Conservation (phyloP, 2,888 invertebrate species). For the Nomada ruficornis region DNA sequence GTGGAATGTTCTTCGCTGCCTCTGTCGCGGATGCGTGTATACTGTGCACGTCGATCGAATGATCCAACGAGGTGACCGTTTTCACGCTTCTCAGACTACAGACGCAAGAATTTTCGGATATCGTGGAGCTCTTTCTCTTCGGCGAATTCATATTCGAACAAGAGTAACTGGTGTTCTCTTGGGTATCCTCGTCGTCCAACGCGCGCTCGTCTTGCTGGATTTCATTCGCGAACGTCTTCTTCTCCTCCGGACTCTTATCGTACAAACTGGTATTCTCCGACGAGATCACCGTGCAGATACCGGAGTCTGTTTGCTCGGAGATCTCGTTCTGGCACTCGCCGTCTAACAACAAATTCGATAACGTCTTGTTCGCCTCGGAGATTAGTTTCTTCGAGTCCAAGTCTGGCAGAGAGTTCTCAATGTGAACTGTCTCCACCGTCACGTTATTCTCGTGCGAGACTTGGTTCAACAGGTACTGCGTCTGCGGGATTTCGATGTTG, state of each 20-base stretch:
- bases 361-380: constrained; percentile 82
- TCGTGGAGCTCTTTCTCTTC: constrained; percentile 71
- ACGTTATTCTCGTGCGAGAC: constrained; percentile 80
- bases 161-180: constrained; percentile 81
- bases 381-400: constrained; percentile 82
- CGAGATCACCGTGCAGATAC: constrained; percentile 87
- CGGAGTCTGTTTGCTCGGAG: constrained; percentile 88
- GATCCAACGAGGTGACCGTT: constrained; percentile 64
- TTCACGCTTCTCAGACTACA: constrained; percentile 75
- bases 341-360: constrained; percentile 84
- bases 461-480: constrained; percentile 87
- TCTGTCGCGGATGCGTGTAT: constrained; percentile 63
- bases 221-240: constrained; percentile 80
- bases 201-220: constrained; percentile 67
- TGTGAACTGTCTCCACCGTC: constrained; percentile 74
- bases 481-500: constrained; percentile 86
- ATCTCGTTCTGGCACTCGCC: constrained; percentile 86
- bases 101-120: constrained; percentile 78
- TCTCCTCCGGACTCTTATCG: constrained; percentile 83
- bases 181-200: constrained; percentile 70
- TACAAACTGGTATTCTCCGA: constrained; percentile 88
- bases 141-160: constrained; percentile 81
- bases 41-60: constrained; percentile 67
- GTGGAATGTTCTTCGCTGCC: constrained; percentile 71
- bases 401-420: constrained; percentile 81